Conservation (phyloP, 2,113 vertebrate genomes). For the Fulica atra region DNA sequence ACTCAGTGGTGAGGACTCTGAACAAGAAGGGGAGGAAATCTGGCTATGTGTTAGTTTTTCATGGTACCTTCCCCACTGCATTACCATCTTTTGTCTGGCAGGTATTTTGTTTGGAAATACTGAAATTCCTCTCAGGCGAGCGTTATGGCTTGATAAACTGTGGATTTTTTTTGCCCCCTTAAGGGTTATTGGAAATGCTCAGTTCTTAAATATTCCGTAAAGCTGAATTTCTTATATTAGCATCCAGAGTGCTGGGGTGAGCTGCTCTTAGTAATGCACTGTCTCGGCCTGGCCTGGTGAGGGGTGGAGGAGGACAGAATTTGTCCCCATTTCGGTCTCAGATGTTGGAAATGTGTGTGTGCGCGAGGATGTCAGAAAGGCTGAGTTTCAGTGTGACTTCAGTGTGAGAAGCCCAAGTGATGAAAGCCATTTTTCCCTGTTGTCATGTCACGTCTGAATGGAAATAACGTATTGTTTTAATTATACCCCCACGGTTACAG, state of each 20-base stretch:
- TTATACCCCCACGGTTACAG: background rate
- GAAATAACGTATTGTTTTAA: conserved; percentile 16
- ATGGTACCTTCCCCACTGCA: background rate
- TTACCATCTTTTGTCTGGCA: background rate
- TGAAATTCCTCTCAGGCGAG: background rate
- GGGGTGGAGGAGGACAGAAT: background rate
- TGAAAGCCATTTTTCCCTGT: conserved; percentile 12
- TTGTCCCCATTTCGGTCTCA: background rate
- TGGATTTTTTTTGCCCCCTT: background rate
- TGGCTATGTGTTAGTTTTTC: background rate
- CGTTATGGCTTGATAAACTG: background rate
- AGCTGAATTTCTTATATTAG: background rate
- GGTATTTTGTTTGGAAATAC: background rate
- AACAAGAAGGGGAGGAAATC: background rate
- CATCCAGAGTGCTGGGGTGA: background rate
- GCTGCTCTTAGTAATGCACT: background rate
- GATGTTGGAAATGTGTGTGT: background rate
- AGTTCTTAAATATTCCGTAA: background rate
- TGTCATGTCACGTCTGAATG: background rate
- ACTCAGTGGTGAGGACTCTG: background rate
- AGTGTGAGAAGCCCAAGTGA: background rate
- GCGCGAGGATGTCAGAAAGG: background rate
- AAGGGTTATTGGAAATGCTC: background rate
- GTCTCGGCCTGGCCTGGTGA: background rate
- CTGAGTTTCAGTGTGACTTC: background rate